These are phyloP conservation scores for Epizoanthus fatuus DNA, from an alignment of 92 coral and sea anemone species.

Conservation along the genomic window DNA sequence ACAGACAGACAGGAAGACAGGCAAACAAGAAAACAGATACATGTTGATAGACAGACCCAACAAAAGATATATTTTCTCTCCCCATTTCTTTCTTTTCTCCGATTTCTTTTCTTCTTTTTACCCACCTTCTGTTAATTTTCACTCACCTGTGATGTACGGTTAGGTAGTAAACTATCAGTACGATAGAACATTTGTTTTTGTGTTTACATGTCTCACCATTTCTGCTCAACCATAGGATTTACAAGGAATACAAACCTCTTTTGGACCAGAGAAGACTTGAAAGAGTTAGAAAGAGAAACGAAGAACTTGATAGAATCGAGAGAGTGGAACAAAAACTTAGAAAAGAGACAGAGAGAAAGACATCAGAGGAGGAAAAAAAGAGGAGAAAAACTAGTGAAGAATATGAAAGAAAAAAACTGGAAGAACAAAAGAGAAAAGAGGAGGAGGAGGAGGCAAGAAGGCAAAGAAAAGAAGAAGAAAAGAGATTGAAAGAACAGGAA, in stretches of 20 bases:
- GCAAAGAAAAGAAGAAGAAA: slow-evolving; percentile 31
- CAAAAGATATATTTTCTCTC: too few species aligned
- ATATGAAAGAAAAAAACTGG: slow-evolving; percentile 29
- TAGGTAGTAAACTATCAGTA: neutral
- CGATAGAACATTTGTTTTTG: neutral
- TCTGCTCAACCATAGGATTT: slow-evolving; percentile 50
- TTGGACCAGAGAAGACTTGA: slow-evolving; percentile 45
- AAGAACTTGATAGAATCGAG: slow-evolving; percentile 70
- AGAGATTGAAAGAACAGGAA: slow-evolving; percentile 40
- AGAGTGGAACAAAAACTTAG: slow-evolving; percentile 59
- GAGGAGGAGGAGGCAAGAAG: slow-evolving; percentile 47
- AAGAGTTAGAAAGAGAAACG: slow-evolving; percentile 50
- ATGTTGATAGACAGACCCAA: too few species aligned
- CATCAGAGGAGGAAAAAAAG: slow-evolving; percentile 33
- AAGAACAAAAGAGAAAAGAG: slow-evolving; percentile 12
- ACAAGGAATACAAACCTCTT: slow-evolving; percentile 61
- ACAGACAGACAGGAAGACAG: too few species aligned
- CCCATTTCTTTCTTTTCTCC: too few species aligned
- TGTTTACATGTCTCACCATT: neutral
- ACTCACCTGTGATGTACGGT: too few species aligned
- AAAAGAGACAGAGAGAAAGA: slow-evolving; percentile 63
- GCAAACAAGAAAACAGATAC: too few species aligned
- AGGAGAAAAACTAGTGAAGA: slow-evolving; percentile 21
- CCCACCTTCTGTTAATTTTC: too few species aligned
- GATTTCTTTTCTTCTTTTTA: too few species aligned